Evolutionary conservation across 2,888 invertebrate species (phyloP).

Genomic region (Acronicta psi): DNA sequence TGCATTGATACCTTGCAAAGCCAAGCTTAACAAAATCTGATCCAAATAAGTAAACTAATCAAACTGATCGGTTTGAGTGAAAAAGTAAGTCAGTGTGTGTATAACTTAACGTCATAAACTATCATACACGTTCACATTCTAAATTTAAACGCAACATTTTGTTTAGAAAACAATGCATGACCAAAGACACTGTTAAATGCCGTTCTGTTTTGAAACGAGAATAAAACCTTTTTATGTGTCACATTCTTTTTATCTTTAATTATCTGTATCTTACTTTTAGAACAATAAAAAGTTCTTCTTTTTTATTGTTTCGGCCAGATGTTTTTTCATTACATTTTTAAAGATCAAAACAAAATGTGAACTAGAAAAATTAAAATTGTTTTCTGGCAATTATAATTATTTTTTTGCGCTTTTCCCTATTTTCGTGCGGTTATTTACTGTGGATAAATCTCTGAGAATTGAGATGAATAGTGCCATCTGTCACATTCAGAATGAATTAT

Average conservation of each 20-base stretch:
- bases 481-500: slow-evolving; percentile 54
- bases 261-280: slow-evolving; percentile 51
- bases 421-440: slow-evolving; percentile 39
- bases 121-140: slow-evolving; percentile 53
- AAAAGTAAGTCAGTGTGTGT: slow-evolving; percentile 21
- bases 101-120: slow-evolving; percentile 39
- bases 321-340: slow-evolving; percentile 3
- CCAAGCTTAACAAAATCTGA: not conserved
- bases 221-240: slow-evolving; percentile 48
- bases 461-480: slow-evolving; percentile 44
- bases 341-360: not conserved
- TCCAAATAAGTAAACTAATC: not conserved
- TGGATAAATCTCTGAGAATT: slow-evolving; percentile 51
- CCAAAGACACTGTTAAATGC: slow-evolving; percentile 63
- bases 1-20: not conserved
- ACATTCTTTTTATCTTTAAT: slow-evolving; percentile 59
- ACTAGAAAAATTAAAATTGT: slow-evolving; percentile 2
- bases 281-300: slow-evolving; percentile 34
- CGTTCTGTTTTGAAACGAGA: slow-evolving; percentile 44
- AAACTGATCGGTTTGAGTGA: not conserved
- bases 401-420: slow-evolving; percentile 26
- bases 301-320: slow-evolving; percentile 28
- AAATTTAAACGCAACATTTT: slow-evolving; percentile 64
- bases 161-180: slow-evolving; percentile 85
- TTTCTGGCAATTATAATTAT: slow-evolving; percentile 11